Percentiles rank a stretch among this genome's conserved stretches.
These are phyloP conservation scores for Halictus ligatus DNA, from an alignment of 2,888 invertebrate species.

Conservation along the genomic window DNA sequence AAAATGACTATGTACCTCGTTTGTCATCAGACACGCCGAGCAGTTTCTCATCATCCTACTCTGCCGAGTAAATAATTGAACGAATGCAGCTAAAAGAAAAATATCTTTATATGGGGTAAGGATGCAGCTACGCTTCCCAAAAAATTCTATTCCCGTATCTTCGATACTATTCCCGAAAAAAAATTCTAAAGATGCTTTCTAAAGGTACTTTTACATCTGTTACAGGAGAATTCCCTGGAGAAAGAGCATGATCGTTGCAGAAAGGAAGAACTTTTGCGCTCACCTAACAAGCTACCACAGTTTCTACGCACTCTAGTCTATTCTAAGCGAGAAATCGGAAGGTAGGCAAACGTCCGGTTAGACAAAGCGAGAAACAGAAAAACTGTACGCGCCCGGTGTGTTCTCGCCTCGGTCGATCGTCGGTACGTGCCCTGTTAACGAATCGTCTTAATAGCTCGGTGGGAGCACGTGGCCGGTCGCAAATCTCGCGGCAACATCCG, in stretches of 20 bases:
- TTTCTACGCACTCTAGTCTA: background rate
- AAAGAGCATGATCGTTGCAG: background rate
- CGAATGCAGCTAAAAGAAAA: background rate
- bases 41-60: too few relatives aligned
- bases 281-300: constrained; percentile 4
- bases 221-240: background rate
- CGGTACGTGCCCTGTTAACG: background rate
- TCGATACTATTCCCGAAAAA: background rate
- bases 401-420: constrained; percentile 14
- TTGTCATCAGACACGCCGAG: background rate
- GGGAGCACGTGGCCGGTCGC: constrained; percentile 15
- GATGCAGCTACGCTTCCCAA: background rate
- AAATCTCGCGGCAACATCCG: constrained; percentile 34
- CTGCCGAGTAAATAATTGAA: background rate
- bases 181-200: background rate
- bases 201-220: background rate
- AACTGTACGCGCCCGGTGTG: background rate
- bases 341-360: background rate
- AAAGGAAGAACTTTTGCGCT: background rate
- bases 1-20: background rate
- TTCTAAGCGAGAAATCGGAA: background rate
- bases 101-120: background rate
- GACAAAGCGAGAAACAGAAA: background rate
- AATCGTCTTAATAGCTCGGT: constrained; percentile 1
- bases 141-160: background rate